A percentile compares a stretch with the other conserved stretches of the same genome.
phyloP scores from a whole-genome alignment of 2,797 vertebrate species.

The Lemur catta region DNA sequence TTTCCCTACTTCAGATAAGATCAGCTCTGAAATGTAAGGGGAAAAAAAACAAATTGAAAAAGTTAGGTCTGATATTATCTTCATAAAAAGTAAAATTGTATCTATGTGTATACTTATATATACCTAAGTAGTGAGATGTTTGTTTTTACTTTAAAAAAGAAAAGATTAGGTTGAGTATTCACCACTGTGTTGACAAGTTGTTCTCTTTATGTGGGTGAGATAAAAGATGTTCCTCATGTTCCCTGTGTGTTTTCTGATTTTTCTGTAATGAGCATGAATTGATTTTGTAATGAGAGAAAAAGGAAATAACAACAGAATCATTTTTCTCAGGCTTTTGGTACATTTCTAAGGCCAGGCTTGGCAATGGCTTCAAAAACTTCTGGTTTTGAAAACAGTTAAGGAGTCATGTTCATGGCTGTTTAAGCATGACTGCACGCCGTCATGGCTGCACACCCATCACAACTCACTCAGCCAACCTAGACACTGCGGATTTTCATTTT shows the following conservation, averaged over 20 bases:
- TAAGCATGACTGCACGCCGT: fast-evolving
- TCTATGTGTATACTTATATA: neutral
- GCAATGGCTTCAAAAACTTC: neutral
- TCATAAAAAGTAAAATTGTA: neutral
- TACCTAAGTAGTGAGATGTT: neutral
- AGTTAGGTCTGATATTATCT: neutral
- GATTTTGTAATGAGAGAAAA: neutral
- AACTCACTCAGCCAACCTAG: neutral
- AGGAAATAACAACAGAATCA: neutral
- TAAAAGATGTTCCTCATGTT: neutral
- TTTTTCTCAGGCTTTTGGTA: neutral
- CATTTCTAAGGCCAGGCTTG: neutral
- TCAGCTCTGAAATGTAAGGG: neutral
- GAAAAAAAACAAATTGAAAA: neutral
- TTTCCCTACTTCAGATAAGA: neutral
- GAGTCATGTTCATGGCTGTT: fast-evolving
- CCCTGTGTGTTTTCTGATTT: neutral
- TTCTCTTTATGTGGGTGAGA: neutral
- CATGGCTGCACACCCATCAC: neutral
- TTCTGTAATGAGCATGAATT: neutral
- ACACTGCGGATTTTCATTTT: neutral
- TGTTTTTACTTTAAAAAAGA: neutral
- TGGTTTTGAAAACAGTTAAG: neutral
- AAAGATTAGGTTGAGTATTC: neutral
- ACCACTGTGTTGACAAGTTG: neutral